Base-by-base conservation (phyloP, 2,888 invertebrate genomes). In the Epinotia bilunana region DNA sequence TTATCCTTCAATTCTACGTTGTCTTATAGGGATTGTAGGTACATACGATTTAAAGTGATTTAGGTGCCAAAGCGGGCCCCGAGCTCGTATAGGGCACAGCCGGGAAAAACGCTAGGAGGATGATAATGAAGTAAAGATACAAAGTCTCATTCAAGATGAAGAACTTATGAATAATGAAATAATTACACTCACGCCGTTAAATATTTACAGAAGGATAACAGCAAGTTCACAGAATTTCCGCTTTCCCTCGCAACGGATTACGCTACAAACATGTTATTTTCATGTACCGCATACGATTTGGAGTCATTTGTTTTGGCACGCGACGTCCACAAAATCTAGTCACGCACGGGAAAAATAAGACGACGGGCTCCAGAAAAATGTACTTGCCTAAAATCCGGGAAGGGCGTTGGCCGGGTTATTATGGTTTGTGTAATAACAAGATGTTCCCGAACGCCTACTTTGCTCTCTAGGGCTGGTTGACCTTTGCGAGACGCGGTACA, bases 301-400 rank as follows among this genome's bases (percentile, higher is more conserved):
- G 18, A 69, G 74, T 53, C 39, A 69, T 28, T 69, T 74, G 55
- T 55, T 46, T 69, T 68, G 68, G 62, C 68, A 63, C 62, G 68
- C 69, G 28, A 69, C 53, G 58, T 49, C 58, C 39, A 33, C 57
- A 23, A 69, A 70, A 74, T 74, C 70, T 64, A 60, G 74, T 70
- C 70, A 74, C 74, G 70, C 74, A 70, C 70, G 64, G 39, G 60
- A 70, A 57, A 69, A 70, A 69, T 68, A 74, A 70, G 74, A 46
- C 33, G n/a, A 46, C 46, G n/a, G 60, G 61, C 58, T 70, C 64
- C 53, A 74, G 58, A 46, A 74, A 64, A 60, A 67, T 60, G 20
- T 74, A 57, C 69, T 60, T 39, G 53, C 63, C 60, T 70, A 33
- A 74, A 58, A 64, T 65, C 60, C 60, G 74, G 73, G 63, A 72